These are phyloP conservation scores for Verasper variegatus DNA, from an alignment of 2,113 vertebrate species.

Conservation along the genomic window DNA sequence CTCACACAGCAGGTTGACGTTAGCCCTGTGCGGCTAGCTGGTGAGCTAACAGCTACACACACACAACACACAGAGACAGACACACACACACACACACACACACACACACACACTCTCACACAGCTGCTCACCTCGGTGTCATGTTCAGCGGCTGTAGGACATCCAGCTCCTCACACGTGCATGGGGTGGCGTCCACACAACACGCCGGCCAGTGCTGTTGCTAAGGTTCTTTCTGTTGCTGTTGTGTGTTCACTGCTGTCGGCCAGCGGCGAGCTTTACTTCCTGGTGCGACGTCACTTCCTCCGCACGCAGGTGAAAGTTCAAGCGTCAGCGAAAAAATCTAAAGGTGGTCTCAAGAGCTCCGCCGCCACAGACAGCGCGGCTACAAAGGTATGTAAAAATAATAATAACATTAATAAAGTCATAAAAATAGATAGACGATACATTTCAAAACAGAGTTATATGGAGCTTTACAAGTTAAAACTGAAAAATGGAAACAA, in stretches of 20 bases:
- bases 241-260: conserved; percentile 25
- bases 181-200: conserved; percentile 1
- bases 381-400: no score
- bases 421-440: no score
- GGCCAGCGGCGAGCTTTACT: conserved; percentile 40
- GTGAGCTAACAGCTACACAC: conserved; percentile 9
- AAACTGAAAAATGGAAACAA: no score
- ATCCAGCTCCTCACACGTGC: conserved; percentile 17
- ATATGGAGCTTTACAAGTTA: no score
- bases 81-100: conserved; percentile 8
- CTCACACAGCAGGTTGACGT: conserved; percentile 23
- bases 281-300: conserved; percentile 73
- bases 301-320: conserved; percentile 26
- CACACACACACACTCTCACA: conserved; percentile 1
- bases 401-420: no score
- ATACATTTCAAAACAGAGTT: no score
- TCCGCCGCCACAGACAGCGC: background rate
- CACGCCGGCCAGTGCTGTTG: background rate
- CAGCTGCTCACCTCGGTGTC: conserved; percentile 62
- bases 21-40: conserved; percentile 51
- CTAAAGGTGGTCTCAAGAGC: background rate
- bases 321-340: background rate
- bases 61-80: conserved; percentile 1
- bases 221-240: conserved; percentile 9
- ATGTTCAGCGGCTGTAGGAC: conserved; percentile 36